These are phyloP conservation scores for Labroides dimidiatus DNA, from an alignment of 2,797 vertebrate species.

Conservation along the genomic window DNA sequence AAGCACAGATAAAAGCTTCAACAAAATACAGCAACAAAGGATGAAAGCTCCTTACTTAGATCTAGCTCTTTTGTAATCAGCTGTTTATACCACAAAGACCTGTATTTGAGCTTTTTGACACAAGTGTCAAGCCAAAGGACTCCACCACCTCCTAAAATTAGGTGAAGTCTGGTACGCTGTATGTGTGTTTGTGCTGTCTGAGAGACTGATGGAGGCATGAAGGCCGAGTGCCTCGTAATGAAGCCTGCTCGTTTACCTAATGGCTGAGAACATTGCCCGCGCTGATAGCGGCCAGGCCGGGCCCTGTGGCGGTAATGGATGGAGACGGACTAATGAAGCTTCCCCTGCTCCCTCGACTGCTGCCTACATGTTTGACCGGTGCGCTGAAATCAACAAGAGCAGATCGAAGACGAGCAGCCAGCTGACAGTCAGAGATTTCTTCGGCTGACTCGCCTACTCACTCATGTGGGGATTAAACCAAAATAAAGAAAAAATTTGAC, in stretches of 20 bases:
- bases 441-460: constrained; percentile 21
- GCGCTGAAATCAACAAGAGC: constrained; percentile 68
- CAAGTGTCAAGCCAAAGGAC: constrained; percentile 6
- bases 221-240: constrained; percentile 75
- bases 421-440: constrained; percentile 30
- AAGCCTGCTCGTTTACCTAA: constrained; percentile 85
- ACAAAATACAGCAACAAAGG: constrained; percentile 36
- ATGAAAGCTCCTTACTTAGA: constrained; percentile 5
- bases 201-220: constrained; percentile 69
- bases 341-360: constrained; percentile 44
- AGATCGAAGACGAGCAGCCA: constrained; percentile 57
- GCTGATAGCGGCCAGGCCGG: constrained; percentile 75
- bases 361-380: constrained; percentile 61
- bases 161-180: constrained; percentile 21
- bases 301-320: constrained; percentile 81
- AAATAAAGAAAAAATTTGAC: too few species aligned
- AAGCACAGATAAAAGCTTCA: constrained; percentile 43
- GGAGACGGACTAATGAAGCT: constrained; percentile 79
- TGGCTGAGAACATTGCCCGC: constrained; percentile 81
- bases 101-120: constrained; percentile 22
- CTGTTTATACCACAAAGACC: constrained; percentile 20
- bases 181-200: constrained; percentile 52
- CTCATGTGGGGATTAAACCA: too few species aligned
- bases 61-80: constrained; percentile 8
- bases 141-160: constrained; percentile 29